Percentiles rank a stretch among this genome's conserved stretches.
Evolutionary conservation across 2,113 vertebrate species (phyloP).

Genomic region (Malaclemys terrapin): DNA sequence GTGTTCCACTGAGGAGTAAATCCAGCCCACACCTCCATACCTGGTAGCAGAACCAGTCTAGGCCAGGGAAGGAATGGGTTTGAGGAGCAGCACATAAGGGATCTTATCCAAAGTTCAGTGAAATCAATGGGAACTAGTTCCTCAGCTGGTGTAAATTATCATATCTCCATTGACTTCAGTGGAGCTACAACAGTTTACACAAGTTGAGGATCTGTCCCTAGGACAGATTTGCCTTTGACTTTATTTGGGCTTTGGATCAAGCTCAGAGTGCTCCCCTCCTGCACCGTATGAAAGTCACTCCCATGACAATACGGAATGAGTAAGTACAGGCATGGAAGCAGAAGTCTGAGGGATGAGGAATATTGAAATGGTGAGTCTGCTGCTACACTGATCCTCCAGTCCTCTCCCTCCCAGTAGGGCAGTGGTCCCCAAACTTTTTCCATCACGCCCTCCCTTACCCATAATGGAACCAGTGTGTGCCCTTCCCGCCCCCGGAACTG

Average conservation of each 20-base stretch:
- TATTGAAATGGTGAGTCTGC: not conserved
- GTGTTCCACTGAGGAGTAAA: not conserved
- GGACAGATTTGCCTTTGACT: not conserved
- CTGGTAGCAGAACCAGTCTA: not conserved
- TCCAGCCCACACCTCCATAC: not conserved
- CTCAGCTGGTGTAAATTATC: not conserved
- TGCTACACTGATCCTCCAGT: not conserved
- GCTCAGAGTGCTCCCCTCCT: not conserved
- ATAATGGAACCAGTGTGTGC: no score
- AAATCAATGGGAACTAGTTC: no score
- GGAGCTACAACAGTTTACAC: not conserved
- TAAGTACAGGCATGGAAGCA: not conserved
- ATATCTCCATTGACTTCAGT: not conserved
- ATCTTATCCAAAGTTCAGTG: not conserved
- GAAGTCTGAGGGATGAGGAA: not conserved
- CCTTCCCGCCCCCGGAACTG: no score
- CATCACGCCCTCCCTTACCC: no score
- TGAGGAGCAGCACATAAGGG: not conserved
- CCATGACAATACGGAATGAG: not conserved
- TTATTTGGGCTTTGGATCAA: not conserved
- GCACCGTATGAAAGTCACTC: not conserved
- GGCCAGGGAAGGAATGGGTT: not conserved
- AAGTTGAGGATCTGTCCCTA: not conserved
- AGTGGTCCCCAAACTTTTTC: no score
- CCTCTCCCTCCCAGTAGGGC: not conserved